Base-by-base conservation (phyloP, 2,797 vertebrate species). In the Spea hammondii region DNA sequence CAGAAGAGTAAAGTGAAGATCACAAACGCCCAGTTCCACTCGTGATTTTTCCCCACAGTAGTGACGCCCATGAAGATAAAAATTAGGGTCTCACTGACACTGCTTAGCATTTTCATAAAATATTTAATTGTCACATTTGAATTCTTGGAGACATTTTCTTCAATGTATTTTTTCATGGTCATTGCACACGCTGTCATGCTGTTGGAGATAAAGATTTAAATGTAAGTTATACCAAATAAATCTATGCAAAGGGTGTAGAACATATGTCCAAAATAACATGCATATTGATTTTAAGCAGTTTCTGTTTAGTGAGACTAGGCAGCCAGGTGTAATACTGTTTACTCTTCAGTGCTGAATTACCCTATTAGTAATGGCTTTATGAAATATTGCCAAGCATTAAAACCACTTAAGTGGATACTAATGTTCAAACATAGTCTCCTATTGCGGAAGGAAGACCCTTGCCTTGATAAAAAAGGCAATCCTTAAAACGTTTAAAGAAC, bases 11-110 rank as follows among this genome's bases (percentile, higher is more conserved):
- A 83, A 0, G 96, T 97, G 90, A 94, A 98, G 85, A 92, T 86
- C 84, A 98, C 86, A 83, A 97, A 99, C 72, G 92, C 95, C 96
- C 95, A 97, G 90, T 97, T 99, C 97, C 96, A 98, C 80, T 98
- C 95, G 0, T 99, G 97, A 4, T 96, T 94, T 12, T 94, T 95
- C 6, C 96, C 95, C 44, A 99, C 84, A 6, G 97, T 97, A 83
- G 95, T 94, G 46, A 99, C 95, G 0, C 97, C 96, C 87, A 97
- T 91, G 88, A 98, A 97, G 82, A 98, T 89, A 78, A 97, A 98
- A 86, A 98, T 97, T 76, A 97, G 88, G 2, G 96, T 97, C 85
- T 98, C 96, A 0, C 95, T 95, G 83, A 97, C 90, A 8, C 93
- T 93, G 88, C 94, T 93, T 0, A 95, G 72, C 96, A 97, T 97